Conservation (phyloP, 1,140 invertebrate genomes). For the Oedothorax gibbosus region DNA sequence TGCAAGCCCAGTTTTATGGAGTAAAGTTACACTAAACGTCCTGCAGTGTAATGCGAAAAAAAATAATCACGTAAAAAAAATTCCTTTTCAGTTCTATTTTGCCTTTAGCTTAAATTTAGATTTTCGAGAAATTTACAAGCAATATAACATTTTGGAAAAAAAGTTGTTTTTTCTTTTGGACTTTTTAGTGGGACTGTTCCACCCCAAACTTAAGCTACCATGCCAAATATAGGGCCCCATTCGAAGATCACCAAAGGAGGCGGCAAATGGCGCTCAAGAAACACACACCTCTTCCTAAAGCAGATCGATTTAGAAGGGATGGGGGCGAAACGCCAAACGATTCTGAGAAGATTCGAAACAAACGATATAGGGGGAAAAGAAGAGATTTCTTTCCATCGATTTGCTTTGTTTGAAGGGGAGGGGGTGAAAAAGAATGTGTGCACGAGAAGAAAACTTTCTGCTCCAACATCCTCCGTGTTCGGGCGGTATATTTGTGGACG, state of each 20-base stretch:
- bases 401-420: background rate
- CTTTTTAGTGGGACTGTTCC: no score
- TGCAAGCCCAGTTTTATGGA: no score
- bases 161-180: no score
- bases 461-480: slow-evolving; percentile 22
- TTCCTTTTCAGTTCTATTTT: no score
- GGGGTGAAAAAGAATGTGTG: slow-evolving; percentile 4
- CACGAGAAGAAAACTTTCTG: slow-evolving; percentile 1
- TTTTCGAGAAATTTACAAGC: no score
- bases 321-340: slow-evolving; percentile 18
- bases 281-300: slow-evolving; percentile 10
- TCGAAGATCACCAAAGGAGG: background rate
- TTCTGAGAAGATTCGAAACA: slow-evolving; percentile 8
- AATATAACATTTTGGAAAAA: no score
- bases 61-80: no score
- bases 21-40: no score
- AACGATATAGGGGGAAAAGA: background rate
- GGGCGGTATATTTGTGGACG: slow-evolving; percentile 9
- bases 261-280: background rate
- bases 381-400: slow-evolving; percentile 8
- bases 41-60: no score
- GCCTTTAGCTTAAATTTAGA: no score
- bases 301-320: slow-evolving; percentile 8
- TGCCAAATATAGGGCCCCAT: no score
- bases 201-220: no score